These are phyloP conservation scores for Pachydiplax longipennis DNA, from an alignment of 2,888 invertebrate genomes.

Conservation along the genomic window DNA sequence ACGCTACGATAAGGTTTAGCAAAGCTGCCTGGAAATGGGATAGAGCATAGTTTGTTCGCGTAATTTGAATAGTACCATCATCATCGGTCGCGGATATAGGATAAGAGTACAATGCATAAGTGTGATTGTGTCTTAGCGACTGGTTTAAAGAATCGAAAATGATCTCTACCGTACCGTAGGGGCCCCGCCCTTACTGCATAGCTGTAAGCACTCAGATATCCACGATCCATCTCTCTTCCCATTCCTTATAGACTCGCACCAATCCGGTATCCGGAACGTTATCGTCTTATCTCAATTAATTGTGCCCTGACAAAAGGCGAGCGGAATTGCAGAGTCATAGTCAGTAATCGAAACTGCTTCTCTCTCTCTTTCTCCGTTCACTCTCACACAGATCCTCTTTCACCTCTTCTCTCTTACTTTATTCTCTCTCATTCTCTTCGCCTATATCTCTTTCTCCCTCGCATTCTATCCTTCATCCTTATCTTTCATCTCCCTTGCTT, in stretches of 20 bases:
- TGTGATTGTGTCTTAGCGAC: background rate
- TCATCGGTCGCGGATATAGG: no score
- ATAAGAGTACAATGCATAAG: background rate
- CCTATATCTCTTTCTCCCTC: background rate
- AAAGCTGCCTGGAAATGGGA: no score
- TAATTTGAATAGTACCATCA: no score
- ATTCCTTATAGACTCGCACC: background rate
- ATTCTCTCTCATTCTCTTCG: background rate
- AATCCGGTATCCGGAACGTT: conserved; percentile 10
- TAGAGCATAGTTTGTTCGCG: no score
- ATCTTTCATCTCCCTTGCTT: background rate
- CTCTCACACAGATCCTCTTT: background rate
- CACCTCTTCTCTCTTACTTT: no score
- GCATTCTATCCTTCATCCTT: background rate
- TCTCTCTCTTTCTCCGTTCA: background rate
- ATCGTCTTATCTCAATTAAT: conserved; percentile 44
- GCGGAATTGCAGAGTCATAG: conserved; percentile 38
- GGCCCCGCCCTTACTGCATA: background rate
- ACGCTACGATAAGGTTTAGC: no score
- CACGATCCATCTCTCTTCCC: background rate
- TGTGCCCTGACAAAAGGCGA: conserved; percentile 30
- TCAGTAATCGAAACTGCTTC: conserved; percentile 35
- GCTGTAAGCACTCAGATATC: background rate
- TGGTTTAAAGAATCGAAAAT: background rate
- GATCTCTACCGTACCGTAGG: conserved; percentile 4